These are phyloP conservation scores for Acanthosepion esculentum DNA, from an alignment of 2,888 invertebrate genomes.

Conservation along the genomic window DNA sequence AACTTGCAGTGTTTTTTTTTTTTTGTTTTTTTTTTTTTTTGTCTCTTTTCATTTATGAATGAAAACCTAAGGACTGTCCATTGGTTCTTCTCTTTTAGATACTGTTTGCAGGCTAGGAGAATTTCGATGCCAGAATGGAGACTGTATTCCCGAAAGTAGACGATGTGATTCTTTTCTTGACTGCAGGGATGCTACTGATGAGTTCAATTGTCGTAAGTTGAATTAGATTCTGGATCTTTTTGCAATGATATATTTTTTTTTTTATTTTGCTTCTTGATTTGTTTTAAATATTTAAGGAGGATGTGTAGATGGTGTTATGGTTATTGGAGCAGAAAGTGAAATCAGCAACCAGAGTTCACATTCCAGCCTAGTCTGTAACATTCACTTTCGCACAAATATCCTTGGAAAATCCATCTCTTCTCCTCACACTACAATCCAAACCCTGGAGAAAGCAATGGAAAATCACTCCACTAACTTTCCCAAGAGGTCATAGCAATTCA, in stretches of 20 bases:
- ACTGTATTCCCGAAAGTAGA: constrained; percentile 57
- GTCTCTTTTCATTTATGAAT: neutral
- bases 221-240: neutral
- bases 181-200: constrained; percentile 87
- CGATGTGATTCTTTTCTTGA: constrained; percentile 73
- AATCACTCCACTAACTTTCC: too few relatives aligned
- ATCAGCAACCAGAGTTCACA: too few relatives aligned
- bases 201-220: constrained; percentile 79
- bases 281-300: neutral
- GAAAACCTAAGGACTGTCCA: neutral
- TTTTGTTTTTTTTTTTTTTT: neutral
- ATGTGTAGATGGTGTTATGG: neutral
- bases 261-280: neutral
- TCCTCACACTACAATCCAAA: too few relatives aligned
- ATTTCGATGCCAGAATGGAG: constrained; percentile 61
- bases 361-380: too few relatives aligned
- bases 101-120: constrained; percentile 56
- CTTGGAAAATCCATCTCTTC: too few relatives aligned
- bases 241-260: neutral
- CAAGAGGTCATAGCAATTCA: too few relatives aligned
- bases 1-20: neutral
- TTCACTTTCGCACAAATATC: too few relatives aligned
- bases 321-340: too few relatives aligned
- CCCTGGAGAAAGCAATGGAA: too few relatives aligned
- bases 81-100: neutral